A percentile compares a stretch with the other conserved stretches of the same genome.
phyloP scores from a whole-genome alignment of 2,888 invertebrate genomes.

The Lampropteryx suffumata region DNA sequence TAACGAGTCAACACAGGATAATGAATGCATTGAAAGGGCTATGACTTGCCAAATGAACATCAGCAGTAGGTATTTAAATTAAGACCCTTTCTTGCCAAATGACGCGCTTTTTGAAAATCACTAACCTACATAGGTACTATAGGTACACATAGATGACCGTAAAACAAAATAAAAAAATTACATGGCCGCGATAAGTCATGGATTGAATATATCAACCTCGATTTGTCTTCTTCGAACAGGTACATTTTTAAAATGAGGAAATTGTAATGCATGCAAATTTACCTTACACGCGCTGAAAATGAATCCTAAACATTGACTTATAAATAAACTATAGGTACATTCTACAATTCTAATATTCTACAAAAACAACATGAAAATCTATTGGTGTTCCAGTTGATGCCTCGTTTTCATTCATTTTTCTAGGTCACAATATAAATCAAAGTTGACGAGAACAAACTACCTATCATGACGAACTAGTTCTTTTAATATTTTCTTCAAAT shows the following conservation, averaged over 20 bases:
- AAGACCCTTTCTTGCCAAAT: slow-evolving; percentile 47
- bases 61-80: slow-evolving; percentile 44
- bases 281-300: slow-evolving; percentile 76
- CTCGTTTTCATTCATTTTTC: slow-evolving; percentile 28
- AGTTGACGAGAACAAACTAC: slow-evolving; percentile 16
- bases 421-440: slow-evolving; percentile 20
- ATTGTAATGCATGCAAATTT: slow-evolving; percentile 77
- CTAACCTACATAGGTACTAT: slow-evolving; percentile 70
- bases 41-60: slow-evolving; percentile 60
- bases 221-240: slow-evolving; percentile 73
- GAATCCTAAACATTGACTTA: slow-evolving; percentile 71
- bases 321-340: slow-evolving; percentile 66
- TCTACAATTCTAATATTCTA: slow-evolving; percentile 31
- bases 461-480: too few species aligned
- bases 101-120: slow-evolving; percentile 55
- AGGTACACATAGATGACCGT: too few species aligned
- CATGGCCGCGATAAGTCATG: slow-evolving; percentile 63
- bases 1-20: slow-evolving; percentile 73
- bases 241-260: slow-evolving; percentile 71
- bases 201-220: slow-evolving; percentile 70
- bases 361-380: slow-evolving; percentile 48
- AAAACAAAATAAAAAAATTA: slow-evolving; percentile 58
- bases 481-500: too few species aligned
- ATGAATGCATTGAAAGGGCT: slow-evolving; percentile 71
- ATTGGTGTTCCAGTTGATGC: slow-evolving; percentile 31